These are phyloP conservation scores for Eupristina koningsbergeri DNA, from an alignment of 1,140 invertebrate genomes.

Conservation along the genomic window DNA sequence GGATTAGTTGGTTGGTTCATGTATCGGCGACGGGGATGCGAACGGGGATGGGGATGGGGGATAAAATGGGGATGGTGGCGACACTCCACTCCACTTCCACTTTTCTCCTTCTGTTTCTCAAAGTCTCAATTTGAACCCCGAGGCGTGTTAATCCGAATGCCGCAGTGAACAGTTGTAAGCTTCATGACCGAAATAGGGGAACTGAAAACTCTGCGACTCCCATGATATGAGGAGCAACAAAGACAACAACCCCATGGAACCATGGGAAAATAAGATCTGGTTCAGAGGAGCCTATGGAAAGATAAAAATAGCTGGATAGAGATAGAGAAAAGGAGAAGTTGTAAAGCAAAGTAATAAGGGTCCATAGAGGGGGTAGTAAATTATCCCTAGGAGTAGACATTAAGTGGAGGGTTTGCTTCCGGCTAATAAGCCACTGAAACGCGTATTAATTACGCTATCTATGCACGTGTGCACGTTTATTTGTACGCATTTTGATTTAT, in stretches of 20 bases:
- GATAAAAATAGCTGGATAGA: neutral
- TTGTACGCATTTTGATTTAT: neutral
- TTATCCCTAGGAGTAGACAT: constrained; percentile 36
- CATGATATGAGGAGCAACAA: constrained; percentile 26
- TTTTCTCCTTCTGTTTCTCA: neutral
- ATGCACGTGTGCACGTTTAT: neutral
- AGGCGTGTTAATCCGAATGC: constrained; percentile 34
- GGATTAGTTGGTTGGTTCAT: no score
- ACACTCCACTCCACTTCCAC: neutral
- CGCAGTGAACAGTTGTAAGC: neutral
- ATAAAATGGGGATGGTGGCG: neutral
- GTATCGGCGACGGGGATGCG: no score
- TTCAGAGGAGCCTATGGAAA: neutral
- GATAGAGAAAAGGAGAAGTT: neutral
- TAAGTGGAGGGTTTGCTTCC: constrained; percentile 40
- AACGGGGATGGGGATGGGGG: neutral
- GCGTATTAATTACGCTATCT: constrained; percentile 37
- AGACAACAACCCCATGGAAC: neutral
- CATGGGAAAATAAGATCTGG: neutral
- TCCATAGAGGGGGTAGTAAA: neutral
- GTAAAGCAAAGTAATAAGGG: neutral
- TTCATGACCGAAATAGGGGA: constrained; percentile 10
- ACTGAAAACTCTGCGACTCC: constrained; percentile 7
- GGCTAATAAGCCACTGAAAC: constrained; percentile 45
- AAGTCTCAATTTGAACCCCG: constrained; percentile 44